Percentiles rank a stretch among this genome's conserved stretches.
Conservation (phyloP, 2,888 invertebrate species). For the Ecdyonurus torrentis region DNA sequence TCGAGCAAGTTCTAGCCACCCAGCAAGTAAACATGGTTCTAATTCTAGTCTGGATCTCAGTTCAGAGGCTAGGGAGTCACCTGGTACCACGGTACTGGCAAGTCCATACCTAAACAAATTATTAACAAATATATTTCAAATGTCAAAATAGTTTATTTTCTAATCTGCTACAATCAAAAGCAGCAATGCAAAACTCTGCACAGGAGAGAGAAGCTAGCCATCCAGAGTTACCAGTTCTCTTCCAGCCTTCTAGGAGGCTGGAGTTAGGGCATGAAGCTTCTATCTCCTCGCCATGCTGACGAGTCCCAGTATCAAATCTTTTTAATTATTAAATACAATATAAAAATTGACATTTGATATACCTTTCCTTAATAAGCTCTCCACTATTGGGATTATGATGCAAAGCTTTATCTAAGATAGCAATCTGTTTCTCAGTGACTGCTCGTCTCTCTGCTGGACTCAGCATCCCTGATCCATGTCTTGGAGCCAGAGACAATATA, state of each 20-base stretch:
- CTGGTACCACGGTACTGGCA: neutral
- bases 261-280: no score
- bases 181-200: no score
- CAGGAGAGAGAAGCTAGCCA: no score
- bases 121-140: neutral
- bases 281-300: no score
- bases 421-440: constrained; percentile 35
- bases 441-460: neutral
- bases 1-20: neutral
- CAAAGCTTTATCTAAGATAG: constrained; percentile 42
- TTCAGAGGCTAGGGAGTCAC: neutral
- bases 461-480: neutral
- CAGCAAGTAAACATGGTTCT: neutral
- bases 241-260: neutral
- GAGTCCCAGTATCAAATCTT: no score
- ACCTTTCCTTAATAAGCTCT: constrained; percentile 31
- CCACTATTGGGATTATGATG: constrained; percentile 35
- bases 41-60: neutral
- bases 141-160: no score
- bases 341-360: neutral
- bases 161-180: no score
- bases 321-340: neutral
- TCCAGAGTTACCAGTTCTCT: neutral
- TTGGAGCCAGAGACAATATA: neutral
- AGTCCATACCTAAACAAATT: neutral